Evolutionary conservation across 2,888 invertebrate genomes (phyloP).

Genomic region (Elysia crispata): DNA sequence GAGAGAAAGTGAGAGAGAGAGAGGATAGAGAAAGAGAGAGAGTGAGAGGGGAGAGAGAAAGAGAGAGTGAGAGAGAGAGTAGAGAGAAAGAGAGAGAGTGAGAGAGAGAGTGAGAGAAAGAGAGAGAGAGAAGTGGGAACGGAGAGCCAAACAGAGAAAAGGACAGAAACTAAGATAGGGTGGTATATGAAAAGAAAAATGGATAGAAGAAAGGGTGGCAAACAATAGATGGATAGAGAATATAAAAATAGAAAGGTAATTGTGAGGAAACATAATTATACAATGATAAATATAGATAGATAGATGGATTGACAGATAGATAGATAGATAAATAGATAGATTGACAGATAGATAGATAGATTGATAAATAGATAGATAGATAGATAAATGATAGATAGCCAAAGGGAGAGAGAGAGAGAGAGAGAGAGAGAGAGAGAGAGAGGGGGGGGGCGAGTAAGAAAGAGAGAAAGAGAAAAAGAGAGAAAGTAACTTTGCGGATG

Average conservation of each 20-base stretch:
- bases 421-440: constrained; percentile 20
- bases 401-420: too few species aligned
- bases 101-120: constrained; percentile 31
- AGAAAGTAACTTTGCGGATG: too few species aligned
- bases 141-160: constrained; percentile 13
- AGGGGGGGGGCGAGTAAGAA: too few species aligned
- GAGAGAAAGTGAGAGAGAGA: too few species aligned
- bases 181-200: constrained; percentile 16
- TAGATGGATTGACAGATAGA: constrained; percentile 21
- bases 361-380: too few species aligned
- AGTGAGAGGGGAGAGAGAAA: neutral
- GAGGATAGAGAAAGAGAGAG: neutral
- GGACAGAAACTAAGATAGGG: neutral
- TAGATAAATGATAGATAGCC: too few species aligned
- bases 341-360: constrained; percentile 27
- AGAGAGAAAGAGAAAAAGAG: too few species aligned
- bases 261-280: neutral
- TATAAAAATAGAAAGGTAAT: constrained; percentile 14
- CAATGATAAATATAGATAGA: constrained; percentile 6
- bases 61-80: neutral
- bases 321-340: constrained; percentile 3
- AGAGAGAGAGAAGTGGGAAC: constrained; percentile 1
- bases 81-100: constrained; percentile 29
- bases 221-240: too few species aligned
- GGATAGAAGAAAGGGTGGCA: too few species aligned